Conservation (phyloP, 2,113 vertebrate genomes). For the Neolamprologus modestus region DNA sequence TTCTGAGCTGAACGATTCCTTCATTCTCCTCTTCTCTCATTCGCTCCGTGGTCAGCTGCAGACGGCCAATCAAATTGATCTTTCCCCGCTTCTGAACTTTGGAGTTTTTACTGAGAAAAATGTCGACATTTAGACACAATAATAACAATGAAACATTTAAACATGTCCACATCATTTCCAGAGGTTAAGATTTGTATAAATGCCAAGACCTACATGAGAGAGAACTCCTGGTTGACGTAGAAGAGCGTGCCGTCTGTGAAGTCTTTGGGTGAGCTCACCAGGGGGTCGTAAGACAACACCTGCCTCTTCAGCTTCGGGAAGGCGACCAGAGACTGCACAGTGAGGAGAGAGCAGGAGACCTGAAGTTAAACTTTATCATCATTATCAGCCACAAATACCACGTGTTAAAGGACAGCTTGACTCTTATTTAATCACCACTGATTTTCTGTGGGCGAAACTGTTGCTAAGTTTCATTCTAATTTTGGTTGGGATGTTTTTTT, state of each 20-base stretch:
- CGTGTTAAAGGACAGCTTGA: neutral
- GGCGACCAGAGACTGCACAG: conserved; percentile 88
- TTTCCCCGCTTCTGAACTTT: conserved; percentile 98
- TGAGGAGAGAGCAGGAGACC: neutral
- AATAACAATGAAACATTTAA: neutral
- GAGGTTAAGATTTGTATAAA: neutral
- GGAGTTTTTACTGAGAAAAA: conserved; percentile 85
- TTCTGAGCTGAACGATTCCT: conserved; percentile 95
- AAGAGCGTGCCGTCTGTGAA: conserved; percentile 96
- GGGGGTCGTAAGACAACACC: conserved; percentile 91
- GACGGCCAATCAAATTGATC: conserved; percentile 94
- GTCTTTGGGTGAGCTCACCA: conserved; percentile 96
- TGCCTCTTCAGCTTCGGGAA: conserved; percentile 98
- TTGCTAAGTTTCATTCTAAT: neutral
- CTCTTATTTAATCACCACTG: neutral
- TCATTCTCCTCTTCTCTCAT: conserved; percentile 98
- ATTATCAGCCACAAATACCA: neutral
- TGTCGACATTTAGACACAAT: neutral
- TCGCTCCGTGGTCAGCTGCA: conserved; percentile 94
- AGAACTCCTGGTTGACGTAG: conserved; percentile 98
- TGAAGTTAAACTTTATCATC: neutral
- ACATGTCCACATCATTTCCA: neutral
- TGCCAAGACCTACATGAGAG: conserved; percentile 84
- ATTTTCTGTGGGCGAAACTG: neutral
- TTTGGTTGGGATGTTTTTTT: neutral